Percentiles rank a stretch among this genome's conserved stretches.
Conservation (phyloP, 2,797 vertebrate species). For the Sebastes matsubarae region DNA sequence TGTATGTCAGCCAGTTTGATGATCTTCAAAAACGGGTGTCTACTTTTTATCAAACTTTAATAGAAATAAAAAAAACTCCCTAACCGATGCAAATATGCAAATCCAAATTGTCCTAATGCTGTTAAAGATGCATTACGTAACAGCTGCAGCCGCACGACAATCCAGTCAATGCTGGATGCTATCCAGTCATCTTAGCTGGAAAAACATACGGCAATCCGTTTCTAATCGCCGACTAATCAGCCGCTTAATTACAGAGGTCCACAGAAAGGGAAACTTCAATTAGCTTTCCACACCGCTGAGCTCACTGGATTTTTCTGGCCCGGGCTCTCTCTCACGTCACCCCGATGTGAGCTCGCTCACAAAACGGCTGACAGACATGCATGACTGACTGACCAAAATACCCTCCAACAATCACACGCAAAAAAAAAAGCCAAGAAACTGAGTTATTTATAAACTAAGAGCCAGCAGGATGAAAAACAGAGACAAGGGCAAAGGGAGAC, state of each 20-base stretch:
- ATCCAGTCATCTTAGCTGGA: constrained; percentile 38
- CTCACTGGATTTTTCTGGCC: constrained; percentile 43
- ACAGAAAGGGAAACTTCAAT: constrained; percentile 28
- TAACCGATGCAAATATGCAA: neutral
- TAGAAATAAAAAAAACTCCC: neutral
- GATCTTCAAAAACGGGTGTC: neutral
- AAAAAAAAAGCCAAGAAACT: constrained; percentile 1
- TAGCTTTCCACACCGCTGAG: constrained; percentile 54
- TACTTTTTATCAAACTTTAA: neutral
- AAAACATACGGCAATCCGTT: constrained; percentile 47
- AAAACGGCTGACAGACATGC: constrained; percentile 52
- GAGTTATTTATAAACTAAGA: constrained; percentile 45
- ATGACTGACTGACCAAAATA: constrained; percentile 57
- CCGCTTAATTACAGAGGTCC: constrained; percentile 48
- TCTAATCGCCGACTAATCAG: constrained; percentile 56
- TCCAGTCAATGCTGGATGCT: constrained; percentile 2
- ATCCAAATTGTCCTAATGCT: constrained; percentile 1
- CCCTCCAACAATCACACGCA: constrained; percentile 33
- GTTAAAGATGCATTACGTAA: constrained; percentile 22
- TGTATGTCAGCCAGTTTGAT: neutral
- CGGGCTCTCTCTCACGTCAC: constrained; percentile 19
- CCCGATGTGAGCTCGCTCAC: constrained; percentile 37
- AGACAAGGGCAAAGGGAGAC: neutral
- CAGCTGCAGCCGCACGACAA: neutral
- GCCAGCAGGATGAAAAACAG: neutral